Conservation (phyloP, 2,113 vertebrate genomes). For the Cyprinodon variegatus region DNA sequence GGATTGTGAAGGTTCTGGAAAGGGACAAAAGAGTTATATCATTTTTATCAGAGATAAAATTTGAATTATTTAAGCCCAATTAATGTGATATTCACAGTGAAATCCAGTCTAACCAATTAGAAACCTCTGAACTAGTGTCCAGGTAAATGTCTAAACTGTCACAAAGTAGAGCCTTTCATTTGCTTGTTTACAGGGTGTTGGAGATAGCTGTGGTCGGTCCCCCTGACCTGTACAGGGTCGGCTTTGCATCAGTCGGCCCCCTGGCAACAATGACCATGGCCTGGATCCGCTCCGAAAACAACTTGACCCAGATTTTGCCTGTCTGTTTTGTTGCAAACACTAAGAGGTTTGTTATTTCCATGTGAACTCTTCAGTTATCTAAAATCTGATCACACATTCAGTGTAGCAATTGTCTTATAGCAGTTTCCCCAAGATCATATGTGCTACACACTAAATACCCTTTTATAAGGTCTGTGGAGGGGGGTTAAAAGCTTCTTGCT, state of each 20-base stretch:
- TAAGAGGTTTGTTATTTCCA: slow-evolving; percentile 48
- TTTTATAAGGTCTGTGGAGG: too few relatives aligned
- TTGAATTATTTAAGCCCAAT: too few relatives aligned
- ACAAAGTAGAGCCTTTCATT: not conserved
- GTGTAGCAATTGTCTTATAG: not conserved
- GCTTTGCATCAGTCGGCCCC: slow-evolving; percentile 23
- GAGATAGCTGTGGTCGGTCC: slow-evolving; percentile 74
- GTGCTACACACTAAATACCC: not conserved
- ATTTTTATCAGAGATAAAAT: too few relatives aligned
- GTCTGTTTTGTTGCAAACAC: slow-evolving; percentile 76
- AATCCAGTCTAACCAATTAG: too few relatives aligned
- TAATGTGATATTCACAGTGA: too few relatives aligned
- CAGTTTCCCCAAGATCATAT: not conserved
- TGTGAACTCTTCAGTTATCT: not conserved
- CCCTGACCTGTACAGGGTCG: slow-evolving; percentile 57
- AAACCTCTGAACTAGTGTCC: too few relatives aligned
- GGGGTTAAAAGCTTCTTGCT: not conserved
- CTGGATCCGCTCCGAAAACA: slow-evolving; percentile 70
- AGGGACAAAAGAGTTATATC: too few relatives aligned
- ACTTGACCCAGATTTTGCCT: slow-evolving; percentile 60
- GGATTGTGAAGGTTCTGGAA: too few relatives aligned
- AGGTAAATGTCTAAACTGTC: too few relatives aligned
- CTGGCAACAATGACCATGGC: slow-evolving; percentile 36
- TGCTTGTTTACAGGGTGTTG: slow-evolving; percentile 50
- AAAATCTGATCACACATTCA: not conserved